Conservation (phyloP, 2,888 invertebrate genomes). For the Cerastis leucographa region DNA sequence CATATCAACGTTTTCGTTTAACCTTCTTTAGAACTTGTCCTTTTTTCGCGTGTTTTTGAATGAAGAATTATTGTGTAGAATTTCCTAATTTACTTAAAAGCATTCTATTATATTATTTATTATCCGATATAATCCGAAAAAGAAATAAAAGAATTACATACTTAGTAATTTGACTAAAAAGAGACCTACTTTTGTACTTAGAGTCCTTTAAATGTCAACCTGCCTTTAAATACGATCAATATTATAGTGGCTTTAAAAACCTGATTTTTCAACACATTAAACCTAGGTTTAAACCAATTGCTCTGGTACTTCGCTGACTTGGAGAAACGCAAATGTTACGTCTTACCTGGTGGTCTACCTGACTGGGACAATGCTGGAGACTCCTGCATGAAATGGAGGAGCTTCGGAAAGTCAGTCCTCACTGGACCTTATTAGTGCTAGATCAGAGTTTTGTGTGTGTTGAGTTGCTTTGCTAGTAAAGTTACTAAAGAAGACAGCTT, state of each 20-base stretch:
- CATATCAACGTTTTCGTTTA: not conserved
- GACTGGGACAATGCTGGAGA: conserved; percentile 95
- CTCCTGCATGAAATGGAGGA: conserved; percentile 96
- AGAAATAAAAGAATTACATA: too few relatives aligned
- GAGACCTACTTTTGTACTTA: too few relatives aligned
- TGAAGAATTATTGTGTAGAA: too few relatives aligned
- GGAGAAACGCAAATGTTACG: conserved; percentile 95
- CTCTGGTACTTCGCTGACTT: conserved; percentile 98
- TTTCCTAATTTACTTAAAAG: too few relatives aligned
- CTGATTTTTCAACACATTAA: not conserved
- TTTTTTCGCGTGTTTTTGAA: too few relatives aligned
- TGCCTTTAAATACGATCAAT: not conserved
- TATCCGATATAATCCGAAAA: too few relatives aligned
- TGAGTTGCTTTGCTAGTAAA: conserved; percentile 14
- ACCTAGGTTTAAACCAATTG: conserved; percentile 94
- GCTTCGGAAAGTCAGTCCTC: conserved; percentile 94
- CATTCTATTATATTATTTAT: too few relatives aligned
- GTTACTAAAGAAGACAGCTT: not conserved
- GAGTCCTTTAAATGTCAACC: too few relatives aligned
- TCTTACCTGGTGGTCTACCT: conserved; percentile 92
- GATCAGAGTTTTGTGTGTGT: not conserved
- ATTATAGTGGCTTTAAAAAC: not conserved
- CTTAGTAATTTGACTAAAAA: too few relatives aligned
- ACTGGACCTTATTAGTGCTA: conserved; percentile 32
- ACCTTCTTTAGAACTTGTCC: too few relatives aligned